A percentile compares a stretch with the other conserved stretches of the same genome.
phyloP scores from a whole-genome alignment of 2,888 invertebrate genomes.

The Amphiduros pacificus region DNA sequence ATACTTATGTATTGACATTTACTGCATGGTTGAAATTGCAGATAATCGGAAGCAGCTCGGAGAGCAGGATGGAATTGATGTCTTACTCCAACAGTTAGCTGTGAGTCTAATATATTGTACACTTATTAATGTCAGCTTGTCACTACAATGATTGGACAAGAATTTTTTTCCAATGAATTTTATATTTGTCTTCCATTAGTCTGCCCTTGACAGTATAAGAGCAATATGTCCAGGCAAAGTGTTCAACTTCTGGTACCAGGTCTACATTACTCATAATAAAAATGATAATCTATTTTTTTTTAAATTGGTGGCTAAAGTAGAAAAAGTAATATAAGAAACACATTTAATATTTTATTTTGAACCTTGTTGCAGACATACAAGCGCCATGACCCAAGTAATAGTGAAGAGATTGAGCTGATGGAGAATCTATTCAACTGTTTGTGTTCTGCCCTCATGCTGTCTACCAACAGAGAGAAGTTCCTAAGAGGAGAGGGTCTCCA shows the following conservation, averaged over 20 bases:
- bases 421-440: slow-evolving; percentile 96
- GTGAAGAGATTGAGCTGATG: slow-evolving; percentile 97
- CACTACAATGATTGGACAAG: too few relatives aligned
- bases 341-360: not conserved
- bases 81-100: slow-evolving; percentile 90
- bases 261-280: too few relatives aligned
- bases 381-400: slow-evolving; percentile 85
- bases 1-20: too few relatives aligned
- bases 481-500: slow-evolving; percentile 96
- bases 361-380: slow-evolving; percentile 77
- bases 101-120: slow-evolving; percentile 64
- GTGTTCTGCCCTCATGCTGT: slow-evolving; percentile 85
- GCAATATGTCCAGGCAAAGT: too few relatives aligned
- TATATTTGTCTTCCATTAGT: too few relatives aligned
- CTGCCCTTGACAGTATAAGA: too few relatives aligned
- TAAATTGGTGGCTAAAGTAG: too few relatives aligned
- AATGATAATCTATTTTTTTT: too few relatives aligned
- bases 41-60: slow-evolving; percentile 69
- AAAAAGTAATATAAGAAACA: too few relatives aligned
- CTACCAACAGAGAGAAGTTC: slow-evolving; percentile 84
- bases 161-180: too few relatives aligned
- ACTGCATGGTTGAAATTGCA: slow-evolving; percentile 33
- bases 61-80: slow-evolving; percentile 94
- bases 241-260: too few relatives aligned
- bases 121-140: too few relatives aligned